Evolutionary conservation across 2,888 invertebrate species (phyloP).

Genomic region (Taphrorychus bicolor): DNA sequence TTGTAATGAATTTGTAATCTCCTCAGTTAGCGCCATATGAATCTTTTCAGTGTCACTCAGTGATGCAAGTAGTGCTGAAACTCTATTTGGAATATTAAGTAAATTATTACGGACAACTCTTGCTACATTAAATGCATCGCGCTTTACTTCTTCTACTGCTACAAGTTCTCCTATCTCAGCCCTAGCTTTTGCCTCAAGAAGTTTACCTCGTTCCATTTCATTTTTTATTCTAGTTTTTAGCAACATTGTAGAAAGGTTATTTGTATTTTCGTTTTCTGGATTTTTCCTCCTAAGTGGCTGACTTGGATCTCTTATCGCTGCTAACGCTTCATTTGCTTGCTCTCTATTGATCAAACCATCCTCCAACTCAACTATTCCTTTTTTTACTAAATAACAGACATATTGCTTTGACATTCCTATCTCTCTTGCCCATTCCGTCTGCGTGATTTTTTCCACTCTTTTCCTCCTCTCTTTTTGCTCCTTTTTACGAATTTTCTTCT

Average conservation of each 20-base stretch:
- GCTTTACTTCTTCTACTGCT: constrained; percentile 32
- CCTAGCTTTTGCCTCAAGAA: constrained; percentile 19
- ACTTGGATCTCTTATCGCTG: constrained; percentile 35
- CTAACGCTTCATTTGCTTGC: constrained; percentile 31
- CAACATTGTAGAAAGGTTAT: constrained; percentile 28
- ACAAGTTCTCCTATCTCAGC: constrained; percentile 31
- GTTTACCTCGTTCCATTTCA: constrained; percentile 31
- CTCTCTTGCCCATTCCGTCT: constrained; percentile 26
- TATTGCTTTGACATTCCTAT: constrained; percentile 35
- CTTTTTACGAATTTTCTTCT: neutral
- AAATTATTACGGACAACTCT: constrained; percentile 32
- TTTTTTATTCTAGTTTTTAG: constrained; percentile 20
- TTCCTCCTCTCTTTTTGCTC: neutral
- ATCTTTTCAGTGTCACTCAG: constrained; percentile 32
- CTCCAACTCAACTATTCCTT: constrained; percentile 37
- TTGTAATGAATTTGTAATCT: neutral
- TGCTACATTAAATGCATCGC: constrained; percentile 33
- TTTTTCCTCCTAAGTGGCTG: constrained; percentile 34
- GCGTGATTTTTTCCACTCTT: constrained; percentile 9
- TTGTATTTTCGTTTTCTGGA: constrained; percentile 15
- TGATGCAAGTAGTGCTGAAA: constrained; percentile 33
- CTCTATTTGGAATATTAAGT: constrained; percentile 32
- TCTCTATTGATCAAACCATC: constrained; percentile 29
- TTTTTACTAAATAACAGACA: constrained; percentile 36
- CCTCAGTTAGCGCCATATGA: constrained; percentile 22